These are phyloP conservation scores for Eupeodes latifasciatus DNA, from an alignment of 2,888 invertebrate genomes.

Conservation along the genomic window DNA sequence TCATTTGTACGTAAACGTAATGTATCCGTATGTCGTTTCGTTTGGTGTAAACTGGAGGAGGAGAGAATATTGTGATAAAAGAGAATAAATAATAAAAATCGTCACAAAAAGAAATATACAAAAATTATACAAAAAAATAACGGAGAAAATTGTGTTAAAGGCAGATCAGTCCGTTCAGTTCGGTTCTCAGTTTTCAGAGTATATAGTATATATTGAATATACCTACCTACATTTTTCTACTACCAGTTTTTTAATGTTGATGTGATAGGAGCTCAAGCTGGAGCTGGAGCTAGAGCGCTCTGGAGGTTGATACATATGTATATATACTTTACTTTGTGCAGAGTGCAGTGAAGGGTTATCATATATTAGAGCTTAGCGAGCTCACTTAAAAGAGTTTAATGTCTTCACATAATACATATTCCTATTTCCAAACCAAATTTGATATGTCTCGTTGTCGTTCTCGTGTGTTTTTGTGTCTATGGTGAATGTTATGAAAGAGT, in stretches of 20 bases:
- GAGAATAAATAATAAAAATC: slow-evolving; percentile 47
- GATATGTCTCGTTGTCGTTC: neutral
- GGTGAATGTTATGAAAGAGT: slow-evolving; percentile 35
- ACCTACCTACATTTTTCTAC: slow-evolving; percentile 30
- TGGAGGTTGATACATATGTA: neutral
- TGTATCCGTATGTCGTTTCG: neutral
- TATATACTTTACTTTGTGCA: slow-evolving; percentile 12
- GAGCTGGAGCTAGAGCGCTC: too few species aligned
- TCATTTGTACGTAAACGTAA: neutral
- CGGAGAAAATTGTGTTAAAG: slow-evolving; percentile 51
- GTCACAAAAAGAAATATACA: slow-evolving; percentile 44
- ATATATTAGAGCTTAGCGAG: slow-evolving; percentile 6
- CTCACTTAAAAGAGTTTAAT: slow-evolving; percentile 30
- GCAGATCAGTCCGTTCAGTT: slow-evolving; percentile 25
- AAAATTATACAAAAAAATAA: slow-evolving; percentile 23
- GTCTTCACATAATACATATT: neutral
- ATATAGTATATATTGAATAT: slow-evolving; percentile 9
- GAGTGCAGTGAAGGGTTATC: slow-evolving; percentile 49
- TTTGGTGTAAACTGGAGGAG: slow-evolving; percentile 26
- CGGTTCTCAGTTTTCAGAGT: too few species aligned
- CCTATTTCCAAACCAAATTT: slow-evolving; percentile 22
- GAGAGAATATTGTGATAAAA: slow-evolving; percentile 37
- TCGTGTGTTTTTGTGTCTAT: slow-evolving; percentile 10
- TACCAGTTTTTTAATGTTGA: slow-evolving; percentile 27
- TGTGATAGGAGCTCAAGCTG: neutral